Evolutionary conservation across 2,797 vertebrate species (phyloP), one percentile per base, ranked within the genome.

Genomic region (Distichodus sexfasciatus): DNA sequence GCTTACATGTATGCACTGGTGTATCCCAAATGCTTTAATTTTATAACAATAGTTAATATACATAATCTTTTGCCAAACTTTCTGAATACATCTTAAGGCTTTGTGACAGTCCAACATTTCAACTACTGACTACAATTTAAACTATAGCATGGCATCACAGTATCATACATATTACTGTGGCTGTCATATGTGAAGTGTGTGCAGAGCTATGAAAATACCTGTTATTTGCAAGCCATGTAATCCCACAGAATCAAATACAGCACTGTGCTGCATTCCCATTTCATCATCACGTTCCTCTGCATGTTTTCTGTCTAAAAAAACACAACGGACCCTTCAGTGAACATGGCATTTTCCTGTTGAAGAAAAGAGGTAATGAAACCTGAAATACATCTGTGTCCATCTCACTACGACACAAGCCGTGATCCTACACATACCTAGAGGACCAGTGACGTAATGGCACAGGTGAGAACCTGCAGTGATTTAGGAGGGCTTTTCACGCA

Each of bases 401-500:
- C 40, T 74, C 36, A 47, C 14, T 50, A n/a, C 33, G 61, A 53
- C 38, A 41, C 38, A 41, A 11, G 23, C 24, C 55, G 40, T 55
- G 41, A 69, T 66, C 73, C 63, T 53, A 69, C 59, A 50, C 31
- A 46, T 61, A 73, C 72, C 71, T 51, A 12, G 60, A 21, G 54
- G 60, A 74, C 61, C 41, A 69, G n/a, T 76, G 71, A 71, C 57
- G 21, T 57, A 57, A 57, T 21, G 4, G 9, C 38, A 3, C 38
- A 50, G 1, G 63, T 10, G 54, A 70, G 43, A 72, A 47, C 38
- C 21, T 40, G 67, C 40, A 41, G 38, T 26, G 63, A 67, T 66
- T 77, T 46, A 73, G 63, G 33, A 62, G 50, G 28, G 46, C 46
- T 63, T 71, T 78, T 66, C 33, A 75, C 60, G 58, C n/a, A n/a